Evolutionary conservation across 2,797 vertebrate genomes (phyloP).

Genomic region (Characodon lateralis): DNA sequence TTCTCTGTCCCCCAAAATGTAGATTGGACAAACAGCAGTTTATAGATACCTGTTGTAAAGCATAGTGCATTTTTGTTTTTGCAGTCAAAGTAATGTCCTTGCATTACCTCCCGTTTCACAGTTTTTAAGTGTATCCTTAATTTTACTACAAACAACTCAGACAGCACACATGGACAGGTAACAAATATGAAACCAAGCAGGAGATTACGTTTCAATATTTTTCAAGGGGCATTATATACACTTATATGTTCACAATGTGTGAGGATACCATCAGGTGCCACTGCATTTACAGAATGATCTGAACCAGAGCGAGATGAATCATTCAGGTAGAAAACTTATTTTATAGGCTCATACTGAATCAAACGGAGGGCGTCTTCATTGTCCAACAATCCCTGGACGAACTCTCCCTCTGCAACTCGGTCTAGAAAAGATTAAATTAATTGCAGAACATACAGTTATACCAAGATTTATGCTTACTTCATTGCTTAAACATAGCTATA

Average conservation of each 20-base stretch:
- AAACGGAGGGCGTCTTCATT: slow-evolving; percentile 74
- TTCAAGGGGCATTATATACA: neutral
- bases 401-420: slow-evolving; percentile 78
- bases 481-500: neutral
- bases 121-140: neutral
- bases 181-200: slow-evolving; percentile 7
- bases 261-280: slow-evolving; percentile 8
- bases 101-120: neutral
- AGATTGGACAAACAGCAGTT: neutral
- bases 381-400: slow-evolving; percentile 74
- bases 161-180: neutral
- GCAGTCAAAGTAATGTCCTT: neutral
- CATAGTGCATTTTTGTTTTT: neutral
- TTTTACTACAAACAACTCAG: neutral
- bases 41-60: neutral
- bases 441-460: neutral
- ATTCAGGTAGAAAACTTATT: slow-evolving; percentile 41
- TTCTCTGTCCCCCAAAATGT: neutral
- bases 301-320: slow-evolving; percentile 1
- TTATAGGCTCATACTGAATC: slow-evolving; percentile 75
- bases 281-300: slow-evolving; percentile 1
- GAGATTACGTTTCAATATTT: slow-evolving; percentile 3
- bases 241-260: neutral
- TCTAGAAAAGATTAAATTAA: slow-evolving; percentile 53
- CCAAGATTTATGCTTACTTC: neutral